Evolutionary conservation across 2,888 invertebrate species (phyloP), one percentile per base, ranked within the genome.

Genomic region (Lasius platythorax): DNA sequence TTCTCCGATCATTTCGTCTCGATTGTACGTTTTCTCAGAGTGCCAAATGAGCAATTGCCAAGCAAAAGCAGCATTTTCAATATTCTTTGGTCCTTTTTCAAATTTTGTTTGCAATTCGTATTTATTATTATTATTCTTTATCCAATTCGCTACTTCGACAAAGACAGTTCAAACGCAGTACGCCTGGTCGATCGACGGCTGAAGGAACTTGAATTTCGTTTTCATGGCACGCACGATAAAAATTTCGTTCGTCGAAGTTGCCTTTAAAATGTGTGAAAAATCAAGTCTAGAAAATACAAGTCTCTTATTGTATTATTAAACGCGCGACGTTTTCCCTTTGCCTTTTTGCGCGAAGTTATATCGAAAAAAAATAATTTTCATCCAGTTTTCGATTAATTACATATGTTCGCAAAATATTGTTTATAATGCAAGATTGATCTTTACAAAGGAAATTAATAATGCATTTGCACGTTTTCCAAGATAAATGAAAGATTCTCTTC

Each of bases 21-120:
- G 83, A 88, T 76, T 89, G 87, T 88, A 87, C 83, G 85, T 93
- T 94, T 88, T 94, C 94, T 94, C 94, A 94, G 92, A 94, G 95
- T 95, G 95, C 95, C 95, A 95, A 95, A 95, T 91, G 92, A 68
- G 83, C 83, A 72, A 83, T 76, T 56, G 66, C 64, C 74, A 73
- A 74, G 81, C 50, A 63, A 76, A 23, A 73, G 82, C 64, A 73
- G 46, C 64, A 30, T 33, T 61, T 72, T 63, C 37, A 56, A 37
- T 50, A 50, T 73, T 74, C 61, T 79, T 64, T 61, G 50, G 28
- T 79, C 9, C 68, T 56, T 53, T 63, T 46, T 58, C 63, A 64
- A 63, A 63, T 82, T 82, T 86, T 28, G 33, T 50, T 50, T 67
- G 64, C 63, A 73, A 43, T 87, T 70, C 70, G 78, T 75, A 67